Percentiles rank a stretch among this genome's conserved stretches.
These are phyloP conservation scores for Smittia aterrima DNA, from an alignment of 2,888 invertebrate genomes.

Conservation along the genomic window DNA sequence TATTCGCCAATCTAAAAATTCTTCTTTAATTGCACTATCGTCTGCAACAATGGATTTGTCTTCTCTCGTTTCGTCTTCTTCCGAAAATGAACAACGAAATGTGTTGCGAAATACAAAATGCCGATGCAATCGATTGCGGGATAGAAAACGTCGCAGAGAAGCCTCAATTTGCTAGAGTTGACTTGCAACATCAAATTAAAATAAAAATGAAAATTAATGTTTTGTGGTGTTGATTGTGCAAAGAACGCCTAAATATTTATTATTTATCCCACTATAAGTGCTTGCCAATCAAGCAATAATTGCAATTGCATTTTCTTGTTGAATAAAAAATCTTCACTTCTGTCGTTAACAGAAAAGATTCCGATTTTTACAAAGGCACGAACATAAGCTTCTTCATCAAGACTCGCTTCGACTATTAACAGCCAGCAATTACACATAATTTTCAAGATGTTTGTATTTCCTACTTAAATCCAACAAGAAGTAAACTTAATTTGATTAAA, in stretches of 20 bases:
- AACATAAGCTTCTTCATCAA: conserved; percentile 10
- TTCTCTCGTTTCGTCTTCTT: neutral
- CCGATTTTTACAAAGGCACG: neutral
- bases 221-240: neutral
- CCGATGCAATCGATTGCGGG: neutral
- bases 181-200: neutral
- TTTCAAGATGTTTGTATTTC: too few relatives aligned
- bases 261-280: neutral
- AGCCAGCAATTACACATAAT: conserved; percentile 12
- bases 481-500: too few relatives aligned
- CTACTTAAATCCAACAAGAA: too few relatives aligned
- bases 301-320: neutral
- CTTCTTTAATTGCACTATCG: neutral
- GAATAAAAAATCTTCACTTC: neutral
- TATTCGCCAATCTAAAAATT: neutral
- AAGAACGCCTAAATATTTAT: neutral
- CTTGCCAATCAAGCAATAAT: conserved; percentile 14
- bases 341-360: neutral
- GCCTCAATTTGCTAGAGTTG: too few relatives aligned
- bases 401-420: neutral
- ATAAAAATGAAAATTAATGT: neutral
- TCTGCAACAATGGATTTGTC: neutral
- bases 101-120: neutral
- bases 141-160: neutral
- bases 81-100: neutral